phyloP scores from a whole-genome alignment of 1,140 invertebrate species.

The Cherax quadricarinatus region DNA sequence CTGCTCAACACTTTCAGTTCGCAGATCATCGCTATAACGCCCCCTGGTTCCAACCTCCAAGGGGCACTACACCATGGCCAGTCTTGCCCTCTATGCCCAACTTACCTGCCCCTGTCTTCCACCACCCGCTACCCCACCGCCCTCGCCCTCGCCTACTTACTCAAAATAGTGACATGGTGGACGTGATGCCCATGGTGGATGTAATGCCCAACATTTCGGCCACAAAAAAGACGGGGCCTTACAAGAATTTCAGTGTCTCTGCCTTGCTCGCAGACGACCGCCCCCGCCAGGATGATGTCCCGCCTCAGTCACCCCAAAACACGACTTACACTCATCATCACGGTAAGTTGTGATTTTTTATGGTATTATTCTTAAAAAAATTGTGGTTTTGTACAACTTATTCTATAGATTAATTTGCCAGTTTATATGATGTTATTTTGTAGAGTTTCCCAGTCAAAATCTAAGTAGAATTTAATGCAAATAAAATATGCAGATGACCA shows the following conservation, averaged over 20 bases:
- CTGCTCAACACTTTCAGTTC: neutral
- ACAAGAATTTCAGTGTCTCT: constrained; percentile 1
- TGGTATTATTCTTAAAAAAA: no score
- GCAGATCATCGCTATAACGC: neutral
- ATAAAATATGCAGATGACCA: no score
- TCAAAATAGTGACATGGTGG: neutral
- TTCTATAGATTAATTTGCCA: no score
- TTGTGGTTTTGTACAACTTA: no score
- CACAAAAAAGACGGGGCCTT: neutral
- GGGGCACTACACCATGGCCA: neutral
- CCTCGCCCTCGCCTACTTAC: neutral
- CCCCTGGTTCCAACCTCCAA: neutral
- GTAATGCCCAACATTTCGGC: no score
- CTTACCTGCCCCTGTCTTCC: neutral
- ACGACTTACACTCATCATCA: neutral
- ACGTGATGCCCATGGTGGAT: neutral
- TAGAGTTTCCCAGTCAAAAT: no score
- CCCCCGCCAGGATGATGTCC: neutral
- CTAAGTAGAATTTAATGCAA: no score
- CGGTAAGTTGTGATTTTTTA: neutral
- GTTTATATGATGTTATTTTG: no score
- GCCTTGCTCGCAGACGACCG: constrained; percentile 11
- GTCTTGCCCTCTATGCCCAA: neutral
- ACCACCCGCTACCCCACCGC: neutral
- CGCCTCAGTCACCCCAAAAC: neutral